A percentile compares a stretch with the other conserved stretches of the same genome.
Conservation (phyloP, 2,113 vertebrate genomes). For the Orthonyx spaldingii region DNA sequence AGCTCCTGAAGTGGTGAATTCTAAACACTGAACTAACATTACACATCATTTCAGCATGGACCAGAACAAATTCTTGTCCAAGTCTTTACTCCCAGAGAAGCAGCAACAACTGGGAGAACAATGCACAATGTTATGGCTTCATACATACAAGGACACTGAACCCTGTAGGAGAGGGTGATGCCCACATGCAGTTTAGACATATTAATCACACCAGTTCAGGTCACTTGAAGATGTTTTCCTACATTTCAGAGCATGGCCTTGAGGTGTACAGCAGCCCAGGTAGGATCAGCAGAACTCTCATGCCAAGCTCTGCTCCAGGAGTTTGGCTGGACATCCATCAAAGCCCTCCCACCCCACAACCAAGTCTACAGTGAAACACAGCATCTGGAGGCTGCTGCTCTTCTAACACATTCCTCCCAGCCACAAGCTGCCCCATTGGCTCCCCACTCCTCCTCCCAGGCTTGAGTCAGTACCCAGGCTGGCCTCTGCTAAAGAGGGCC, state of each 20-base stretch:
- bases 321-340: background rate
- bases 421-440: background rate
- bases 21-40: background rate
- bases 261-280: background rate
- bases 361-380: background rate
- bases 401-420: background rate
- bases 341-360: background rate
- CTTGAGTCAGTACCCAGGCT: background rate
- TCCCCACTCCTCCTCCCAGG: background rate
- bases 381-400: background rate
- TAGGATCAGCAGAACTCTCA: background rate
- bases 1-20: background rate
- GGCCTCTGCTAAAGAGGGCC: background rate
- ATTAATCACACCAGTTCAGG: background rate
- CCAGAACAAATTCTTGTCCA: background rate
- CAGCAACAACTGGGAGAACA: background rate
- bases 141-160: background rate
- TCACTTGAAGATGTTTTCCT: background rate
- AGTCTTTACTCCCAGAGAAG: background rate
- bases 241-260: background rate
- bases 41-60: background rate
- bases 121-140: background rate
- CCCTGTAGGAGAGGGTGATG: background rate
- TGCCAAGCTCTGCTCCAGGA: background rate
- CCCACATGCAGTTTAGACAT: fast-evolving